Evolutionary conservation across 2,888 invertebrate genomes (phyloP).

Genomic region (Miltochrista miniata): DNA sequence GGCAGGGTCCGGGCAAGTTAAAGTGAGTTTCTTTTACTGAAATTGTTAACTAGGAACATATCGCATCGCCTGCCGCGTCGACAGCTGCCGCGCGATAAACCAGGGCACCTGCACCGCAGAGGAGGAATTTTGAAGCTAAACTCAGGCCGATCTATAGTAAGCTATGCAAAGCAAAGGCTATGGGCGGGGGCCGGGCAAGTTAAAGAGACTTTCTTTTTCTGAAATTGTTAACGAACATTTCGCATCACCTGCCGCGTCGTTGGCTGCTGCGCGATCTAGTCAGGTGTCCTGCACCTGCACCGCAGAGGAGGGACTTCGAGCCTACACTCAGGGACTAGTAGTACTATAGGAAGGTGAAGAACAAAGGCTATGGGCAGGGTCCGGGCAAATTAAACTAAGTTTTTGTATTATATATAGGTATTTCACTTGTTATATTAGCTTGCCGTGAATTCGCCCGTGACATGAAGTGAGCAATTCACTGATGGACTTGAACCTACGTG

Average conservation of each 20-base stretch:
- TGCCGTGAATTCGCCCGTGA: too few species aligned
- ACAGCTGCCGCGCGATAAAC: constrained; percentile 91
- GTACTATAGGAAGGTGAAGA: constrained; percentile 97
- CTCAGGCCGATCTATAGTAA: constrained; percentile 96
- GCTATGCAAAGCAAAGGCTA: constrained; percentile 97
- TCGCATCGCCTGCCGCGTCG: constrained; percentile 90
- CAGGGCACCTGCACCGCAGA: constrained; percentile 94
- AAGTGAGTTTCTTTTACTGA: constrained; percentile 86
- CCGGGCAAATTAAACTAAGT: constrained; percentile 97
- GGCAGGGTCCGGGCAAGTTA: constrained; percentile 98
- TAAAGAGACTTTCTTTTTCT: constrained; percentile 88
- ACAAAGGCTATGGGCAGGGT: constrained; percentile 98
- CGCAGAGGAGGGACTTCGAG: constrained; percentile 96
- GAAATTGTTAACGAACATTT: too few species aligned
- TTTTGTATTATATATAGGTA: too few species aligned
- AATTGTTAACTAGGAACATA: too few species aligned
- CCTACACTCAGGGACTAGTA: constrained; percentile 96
- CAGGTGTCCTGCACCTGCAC: constrained; percentile 94
- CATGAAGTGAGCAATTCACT: too few species aligned
- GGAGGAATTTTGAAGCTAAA: constrained; percentile 97
- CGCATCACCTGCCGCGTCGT: constrained; percentile 91
- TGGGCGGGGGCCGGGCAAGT: constrained; percentile 98
- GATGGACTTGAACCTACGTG: too few species aligned
- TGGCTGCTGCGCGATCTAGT: constrained; percentile 91
- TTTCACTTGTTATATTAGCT: too few species aligned